These are phyloP conservation scores for Osmerus mordax DNA, from an alignment of 2,113 vertebrate species.

Conservation along the genomic window DNA sequence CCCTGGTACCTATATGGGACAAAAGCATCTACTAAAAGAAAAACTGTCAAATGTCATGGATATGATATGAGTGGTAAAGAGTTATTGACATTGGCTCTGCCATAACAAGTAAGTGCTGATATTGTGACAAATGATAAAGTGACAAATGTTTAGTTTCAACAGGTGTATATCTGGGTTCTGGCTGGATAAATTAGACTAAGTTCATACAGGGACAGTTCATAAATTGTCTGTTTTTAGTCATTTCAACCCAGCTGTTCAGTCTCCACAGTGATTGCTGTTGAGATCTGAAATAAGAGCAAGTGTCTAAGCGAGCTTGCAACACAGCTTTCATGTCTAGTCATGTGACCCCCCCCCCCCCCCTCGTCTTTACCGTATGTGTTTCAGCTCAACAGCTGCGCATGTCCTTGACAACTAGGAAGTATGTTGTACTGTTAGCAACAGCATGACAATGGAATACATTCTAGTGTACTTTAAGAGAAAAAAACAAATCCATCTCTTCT, in stretches of 20 bases:
- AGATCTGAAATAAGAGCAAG: conserved; percentile 61
- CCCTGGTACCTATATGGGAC: no score
- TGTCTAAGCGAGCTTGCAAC: conserved; percentile 46
- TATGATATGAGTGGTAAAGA: no score
- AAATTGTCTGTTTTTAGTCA: neutral
- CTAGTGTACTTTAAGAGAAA: no score
- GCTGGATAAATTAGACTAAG: neutral
- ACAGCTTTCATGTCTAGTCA: conserved; percentile 50
- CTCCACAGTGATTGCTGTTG: conserved; percentile 39
- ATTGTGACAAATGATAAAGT: neutral
- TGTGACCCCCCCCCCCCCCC: conserved; percentile 42
- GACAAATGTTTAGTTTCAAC: neutral
- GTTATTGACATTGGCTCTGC: no score
- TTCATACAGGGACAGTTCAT: neutral
- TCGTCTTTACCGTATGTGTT: conserved; percentile 49
- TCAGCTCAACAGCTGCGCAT: conserved; percentile 67
- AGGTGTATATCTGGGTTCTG: neutral
- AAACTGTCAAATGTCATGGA: no score
- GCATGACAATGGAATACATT: conserved; percentile 32
- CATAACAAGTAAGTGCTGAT: no score
- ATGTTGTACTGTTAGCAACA: conserved; percentile 54
- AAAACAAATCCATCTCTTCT: no score
- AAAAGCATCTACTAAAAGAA: no score
- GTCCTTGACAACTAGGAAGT: conserved; percentile 60
- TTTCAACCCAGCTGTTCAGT: conserved; percentile 12